Percentiles rank a stretch among this genome's conserved stretches.
Conservation (phyloP, 1,140 invertebrate genomes). For the Formica selysi region DNA sequence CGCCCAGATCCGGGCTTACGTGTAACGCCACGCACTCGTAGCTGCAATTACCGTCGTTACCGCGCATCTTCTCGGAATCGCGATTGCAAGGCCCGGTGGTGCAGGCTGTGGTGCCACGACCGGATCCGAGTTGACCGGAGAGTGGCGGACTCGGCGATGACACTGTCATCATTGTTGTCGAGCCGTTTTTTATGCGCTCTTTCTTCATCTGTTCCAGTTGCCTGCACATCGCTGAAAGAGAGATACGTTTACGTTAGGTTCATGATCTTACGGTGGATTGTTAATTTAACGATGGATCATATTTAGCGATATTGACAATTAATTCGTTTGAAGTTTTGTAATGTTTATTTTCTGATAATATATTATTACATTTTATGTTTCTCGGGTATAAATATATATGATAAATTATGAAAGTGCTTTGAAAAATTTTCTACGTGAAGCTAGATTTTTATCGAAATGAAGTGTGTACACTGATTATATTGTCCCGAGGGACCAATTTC, state of each 20-base stretch:
- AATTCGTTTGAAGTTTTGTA: not conserved
- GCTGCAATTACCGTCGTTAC: constrained; percentile 82
- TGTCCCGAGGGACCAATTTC: not conserved
- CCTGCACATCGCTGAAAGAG: constrained; percentile 90
- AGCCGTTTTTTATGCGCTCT: constrained; percentile 89
- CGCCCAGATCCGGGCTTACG: constrained; percentile 95
- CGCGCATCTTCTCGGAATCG: constrained; percentile 75
- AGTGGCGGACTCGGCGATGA: constrained; percentile 81
- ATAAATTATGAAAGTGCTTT: not conserved
- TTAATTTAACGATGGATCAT: not conserved
- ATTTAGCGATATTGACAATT: not conserved
- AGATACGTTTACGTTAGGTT: not conserved
- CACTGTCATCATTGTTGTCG: constrained; percentile 66
- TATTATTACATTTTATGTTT: not conserved
- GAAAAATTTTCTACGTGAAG: not conserved
- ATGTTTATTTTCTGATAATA: not conserved
- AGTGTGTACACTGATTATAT: not conserved
- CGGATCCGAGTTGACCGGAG: constrained; percentile 52
- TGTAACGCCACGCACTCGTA: constrained; percentile 95
- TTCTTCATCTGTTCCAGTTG: constrained; percentile 93
- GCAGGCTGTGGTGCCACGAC: constrained; percentile 68
- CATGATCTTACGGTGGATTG: no score
- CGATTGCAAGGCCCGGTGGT: constrained; percentile 68
- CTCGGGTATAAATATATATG: not conserved
- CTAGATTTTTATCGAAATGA: not conserved